Evolutionary conservation across 64 coral and sea anemone genomes (phyloP), one percentile per base, ranked within the genome.

Genomic region (Dendrophyllia cribrosa): DNA sequence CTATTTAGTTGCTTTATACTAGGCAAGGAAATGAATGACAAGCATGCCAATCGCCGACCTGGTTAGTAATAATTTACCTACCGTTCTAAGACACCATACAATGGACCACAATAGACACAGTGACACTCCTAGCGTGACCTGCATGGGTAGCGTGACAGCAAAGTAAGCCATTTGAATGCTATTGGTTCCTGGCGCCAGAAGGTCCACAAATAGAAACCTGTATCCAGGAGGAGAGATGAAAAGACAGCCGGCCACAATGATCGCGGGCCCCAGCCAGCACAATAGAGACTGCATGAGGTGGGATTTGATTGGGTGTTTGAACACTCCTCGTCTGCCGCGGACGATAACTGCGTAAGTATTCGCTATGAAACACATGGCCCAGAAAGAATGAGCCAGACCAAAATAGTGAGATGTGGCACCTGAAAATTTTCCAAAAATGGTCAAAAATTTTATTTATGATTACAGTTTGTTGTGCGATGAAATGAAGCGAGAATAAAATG

Each of bases 301-400:
- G 34, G 88, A 23, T 34, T 61, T 88, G 10, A 55, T 84, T 0
- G 83, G 70, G 8, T 78, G 69, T 44, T 94, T 86, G 51, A 99
- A 99, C 43, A 99, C 55, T 5, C 43, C 20, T 2, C 82, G 59
- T 4, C 80, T 86, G 7, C 69, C 72, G 24, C 73, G 82, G 24
- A 99, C 83, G 68, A 99, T 91, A 21, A 99, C 97, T 12, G 94
- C 79, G 62, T 92, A 91, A 6, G 97, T 95, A 83, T 99, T 99
- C 50, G 78, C 69, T 50, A 99, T 66, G 46, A 96, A 99, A 70
- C 94, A 99, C 59, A 77, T 89, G 49, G 50, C 89, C 97, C 97
- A 99, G 26, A 99, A 94, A 74, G 91, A 94, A 59, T 91, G 85
- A 3, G 88, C 83, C 26, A 99, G 85, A 44, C 53, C 71, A 20